Conservation (phyloP, 2,797 vertebrate genomes). For the Enteromius trimaculatus region DNA sequence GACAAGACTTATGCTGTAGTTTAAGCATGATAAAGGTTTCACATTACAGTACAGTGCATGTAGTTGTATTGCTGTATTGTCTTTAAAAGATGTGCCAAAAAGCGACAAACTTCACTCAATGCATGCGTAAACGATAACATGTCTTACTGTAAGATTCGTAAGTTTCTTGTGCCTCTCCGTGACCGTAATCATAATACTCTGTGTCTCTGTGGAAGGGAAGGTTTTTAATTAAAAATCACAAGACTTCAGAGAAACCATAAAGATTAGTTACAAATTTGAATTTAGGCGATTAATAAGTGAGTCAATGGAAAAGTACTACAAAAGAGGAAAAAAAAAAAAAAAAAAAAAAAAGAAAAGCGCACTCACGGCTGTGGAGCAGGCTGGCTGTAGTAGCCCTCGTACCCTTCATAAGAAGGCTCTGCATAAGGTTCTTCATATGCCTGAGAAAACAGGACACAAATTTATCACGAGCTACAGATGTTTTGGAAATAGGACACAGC, state of each 20-base stretch:
- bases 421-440: conserved; percentile 89
- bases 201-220: conserved; percentile 81
- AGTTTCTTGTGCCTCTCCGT: conserved; percentile 91
- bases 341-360: no score
- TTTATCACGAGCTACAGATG: background rate
- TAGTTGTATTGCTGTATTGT: background rate
- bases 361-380: conserved; percentile 89
- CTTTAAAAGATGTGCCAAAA: background rate
- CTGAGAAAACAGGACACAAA: conserved; percentile 59
- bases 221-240: no score
- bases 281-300: no score
- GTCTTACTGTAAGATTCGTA: conserved; percentile 94
- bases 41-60: no score
- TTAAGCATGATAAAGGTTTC: background rate
- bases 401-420: conserved; percentile 84
- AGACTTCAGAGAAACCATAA: no score
- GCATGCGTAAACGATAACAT: background rate
- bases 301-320: no score
- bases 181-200: conserved; percentile 98
- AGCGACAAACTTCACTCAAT: background rate
- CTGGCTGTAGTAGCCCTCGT: conserved; percentile 93
- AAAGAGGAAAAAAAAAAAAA: no score
- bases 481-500: no score
- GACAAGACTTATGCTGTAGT: background rate
- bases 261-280: no score